Conservation (phyloP, 1,140 invertebrate genomes). For the Drosophila rhopaloa region DNA sequence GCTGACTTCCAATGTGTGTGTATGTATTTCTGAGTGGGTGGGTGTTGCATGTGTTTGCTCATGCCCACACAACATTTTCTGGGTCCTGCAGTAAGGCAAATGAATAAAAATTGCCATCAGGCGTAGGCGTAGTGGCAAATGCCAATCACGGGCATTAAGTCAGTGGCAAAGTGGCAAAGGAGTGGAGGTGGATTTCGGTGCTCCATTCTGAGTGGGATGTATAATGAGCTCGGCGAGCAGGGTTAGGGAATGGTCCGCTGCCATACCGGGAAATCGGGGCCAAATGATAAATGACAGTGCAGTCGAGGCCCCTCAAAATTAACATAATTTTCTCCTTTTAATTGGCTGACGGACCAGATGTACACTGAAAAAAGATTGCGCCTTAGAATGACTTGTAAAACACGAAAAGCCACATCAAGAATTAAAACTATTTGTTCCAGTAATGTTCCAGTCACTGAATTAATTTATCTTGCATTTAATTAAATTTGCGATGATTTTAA, state of each 20-base stretch:
- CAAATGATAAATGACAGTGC: conserved; percentile 68
- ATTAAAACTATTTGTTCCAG: too few species aligned
- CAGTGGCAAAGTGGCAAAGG: conserved; percentile 14
- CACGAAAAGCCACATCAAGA: too few species aligned
- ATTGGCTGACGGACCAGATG: conserved; percentile 17
- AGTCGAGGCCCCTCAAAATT: conserved; percentile 55
- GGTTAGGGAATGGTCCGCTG: conserved; percentile 8
- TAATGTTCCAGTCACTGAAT: too few species aligned
- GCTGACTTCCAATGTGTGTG: not conserved
- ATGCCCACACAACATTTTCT: conserved; percentile 42
- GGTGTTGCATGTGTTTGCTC: conserved; percentile 7
- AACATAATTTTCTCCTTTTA: conserved; percentile 68
- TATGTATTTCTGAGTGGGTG: not conserved
- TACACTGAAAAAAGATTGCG: not conserved
- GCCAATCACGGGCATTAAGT: conserved; percentile 47
- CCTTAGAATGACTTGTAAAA: too few species aligned
- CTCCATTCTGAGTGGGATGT: not conserved
- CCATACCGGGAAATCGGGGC: conserved; percentile 49
- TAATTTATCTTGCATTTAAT: too few species aligned
- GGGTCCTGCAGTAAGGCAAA: conserved; percentile 13
- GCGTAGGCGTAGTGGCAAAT: conserved; percentile 48
- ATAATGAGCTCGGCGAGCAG: conserved; percentile 12
- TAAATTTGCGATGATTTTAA: too few species aligned
- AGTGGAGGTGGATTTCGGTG: conserved; percentile 12
- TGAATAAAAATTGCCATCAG: conserved; percentile 34